Evolutionary conservation across 1,140 invertebrate species (phyloP).

Genomic region (Amphibalanus amphitrite): DNA sequence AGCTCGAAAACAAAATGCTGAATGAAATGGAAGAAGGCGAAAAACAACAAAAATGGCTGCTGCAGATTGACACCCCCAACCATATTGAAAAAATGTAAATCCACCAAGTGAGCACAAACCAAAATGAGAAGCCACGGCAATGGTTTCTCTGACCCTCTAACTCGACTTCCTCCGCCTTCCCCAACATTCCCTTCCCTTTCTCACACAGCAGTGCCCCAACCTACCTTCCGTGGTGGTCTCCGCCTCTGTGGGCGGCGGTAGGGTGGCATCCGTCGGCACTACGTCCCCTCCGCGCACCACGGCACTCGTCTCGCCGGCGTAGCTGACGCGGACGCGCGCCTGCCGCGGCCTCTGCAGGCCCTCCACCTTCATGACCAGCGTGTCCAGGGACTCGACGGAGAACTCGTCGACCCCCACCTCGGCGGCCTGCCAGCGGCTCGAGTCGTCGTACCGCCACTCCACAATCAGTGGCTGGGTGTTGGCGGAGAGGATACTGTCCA

Average conservation of each 20-base stretch:
- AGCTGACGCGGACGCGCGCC: not conserved
- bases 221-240: conserved; percentile 4
- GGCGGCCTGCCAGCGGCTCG: not conserved
- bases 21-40: too few relatives aligned
- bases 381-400: not conserved
- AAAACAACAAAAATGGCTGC: too few relatives aligned
- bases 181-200: too few relatives aligned
- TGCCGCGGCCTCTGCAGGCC: not conserved
- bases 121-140: too few relatives aligned
- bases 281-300: not conserved
- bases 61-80: too few relatives aligned
- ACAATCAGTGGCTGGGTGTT: not conserved
- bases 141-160: too few relatives aligned
- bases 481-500: not conserved
- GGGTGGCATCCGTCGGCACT: not conserved
- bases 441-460: not conserved
- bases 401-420: not conserved
- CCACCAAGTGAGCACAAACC: too few relatives aligned
- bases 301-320: not conserved
- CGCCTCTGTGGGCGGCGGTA: too few relatives aligned
- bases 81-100: too few relatives aligned
- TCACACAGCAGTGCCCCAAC: not conserved
- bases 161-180: too few relatives aligned
- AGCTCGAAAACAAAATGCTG: too few relatives aligned
- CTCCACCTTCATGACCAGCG: not conserved